Evolutionary conservation across 2,888 invertebrate genomes (phyloP).

Genomic region (Cynaeus angustus): DNA sequence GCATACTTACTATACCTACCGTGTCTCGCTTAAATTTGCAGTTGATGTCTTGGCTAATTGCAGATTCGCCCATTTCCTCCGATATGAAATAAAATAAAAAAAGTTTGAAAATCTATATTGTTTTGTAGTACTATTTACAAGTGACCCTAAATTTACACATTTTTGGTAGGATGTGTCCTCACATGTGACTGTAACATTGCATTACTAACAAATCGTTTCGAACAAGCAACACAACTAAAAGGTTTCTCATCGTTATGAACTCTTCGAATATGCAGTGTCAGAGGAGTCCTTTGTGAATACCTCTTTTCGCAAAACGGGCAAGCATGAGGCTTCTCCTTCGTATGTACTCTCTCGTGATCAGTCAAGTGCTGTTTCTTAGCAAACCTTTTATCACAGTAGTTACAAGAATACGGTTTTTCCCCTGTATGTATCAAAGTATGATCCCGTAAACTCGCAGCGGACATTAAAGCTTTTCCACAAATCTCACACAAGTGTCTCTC

Average conservation of each 20-base stretch:
- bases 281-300: constrained; percentile 52
- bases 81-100: not conserved
- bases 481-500: constrained; percentile 50
- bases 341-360: constrained; percentile 73
- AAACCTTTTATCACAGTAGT: constrained; percentile 59
- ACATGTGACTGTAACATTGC: constrained; percentile 47
- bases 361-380: constrained; percentile 56
- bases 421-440: constrained; percentile 59
- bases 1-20: too few species aligned
- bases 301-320: constrained; percentile 36
- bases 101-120: not conserved
- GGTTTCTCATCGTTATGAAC: constrained; percentile 43
- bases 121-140: not conserved
- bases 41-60: too few species aligned
- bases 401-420: constrained; percentile 64
- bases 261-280: constrained; percentile 56
- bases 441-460: constrained; percentile 47
- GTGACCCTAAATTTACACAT: not conserved
- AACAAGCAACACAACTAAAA: constrained; percentile 48
- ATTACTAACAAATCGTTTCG: constrained; percentile 47
- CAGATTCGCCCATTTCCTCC: too few species aligned
- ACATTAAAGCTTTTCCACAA: constrained; percentile 52
- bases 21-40: too few species aligned
- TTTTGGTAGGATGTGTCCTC: constrained; percentile 11
- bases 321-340: constrained; percentile 69